phyloP scores from a whole-genome alignment of 2,113 vertebrate genomes.

The Suncus etruscus region DNA sequence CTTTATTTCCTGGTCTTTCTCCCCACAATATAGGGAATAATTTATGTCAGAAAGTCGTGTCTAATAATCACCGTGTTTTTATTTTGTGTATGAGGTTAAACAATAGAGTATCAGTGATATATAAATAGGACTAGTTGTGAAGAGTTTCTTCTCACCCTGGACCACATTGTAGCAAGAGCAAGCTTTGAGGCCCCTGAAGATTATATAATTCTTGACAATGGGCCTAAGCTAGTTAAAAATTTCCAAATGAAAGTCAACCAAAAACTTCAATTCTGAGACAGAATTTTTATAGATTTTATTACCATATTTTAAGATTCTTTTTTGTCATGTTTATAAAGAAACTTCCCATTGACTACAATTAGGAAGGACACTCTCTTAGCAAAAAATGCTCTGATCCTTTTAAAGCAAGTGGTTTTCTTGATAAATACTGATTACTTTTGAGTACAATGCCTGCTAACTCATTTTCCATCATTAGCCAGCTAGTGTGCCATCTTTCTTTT shows the following conservation, averaged over 20 bases:
- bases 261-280: background rate
- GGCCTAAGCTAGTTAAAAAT: no score
- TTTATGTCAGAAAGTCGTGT: no score
- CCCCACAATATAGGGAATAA: no score
- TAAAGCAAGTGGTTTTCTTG: background rate
- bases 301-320: background rate
- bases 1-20: no score
- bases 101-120: no score
- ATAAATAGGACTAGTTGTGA: background rate
- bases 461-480: background rate
- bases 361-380: background rate
- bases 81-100: no score
- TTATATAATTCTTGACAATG: no score
- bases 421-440: background rate
- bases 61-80: no score
- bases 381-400: background rate
- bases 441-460: background rate
- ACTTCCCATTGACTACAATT: background rate
- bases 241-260: background rate
- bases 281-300: background rate
- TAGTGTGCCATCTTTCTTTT: background rate
- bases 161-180: no score
- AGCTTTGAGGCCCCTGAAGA: no score
- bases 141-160: no score
- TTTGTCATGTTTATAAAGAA: background rate